Evolutionary conservation across 2,113 vertebrate species (phyloP), one percentile per base, ranked within the genome.

Genomic region (Phocoena sinus): DNA sequence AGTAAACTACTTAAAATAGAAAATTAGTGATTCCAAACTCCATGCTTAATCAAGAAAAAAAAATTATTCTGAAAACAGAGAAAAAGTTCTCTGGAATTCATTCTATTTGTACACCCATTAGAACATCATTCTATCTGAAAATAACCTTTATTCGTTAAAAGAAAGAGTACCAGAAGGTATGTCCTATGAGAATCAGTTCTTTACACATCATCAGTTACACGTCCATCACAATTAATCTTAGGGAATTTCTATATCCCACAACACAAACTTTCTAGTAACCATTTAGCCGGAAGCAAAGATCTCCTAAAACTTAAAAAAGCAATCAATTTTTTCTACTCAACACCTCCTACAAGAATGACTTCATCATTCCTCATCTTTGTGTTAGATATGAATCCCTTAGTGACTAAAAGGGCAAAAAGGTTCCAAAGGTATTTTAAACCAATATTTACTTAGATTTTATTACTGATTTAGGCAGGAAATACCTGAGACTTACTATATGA

Each of bases 401-500:
- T 89, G 60, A 93, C 63, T 65, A 8, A 79, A 87, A 62, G 11
- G 70, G 38, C 25, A 41, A 90, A 91, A 71, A 38, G 4, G 9
- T 80, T 77, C 53, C 62, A 85, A 92, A 94, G 58, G 82, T 60
- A 86, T 93, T 83, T 95, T 89, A 70, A 95, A 92, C n/a, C 36
- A 95, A 33, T 62, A 71, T 73, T 92, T 98, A 50, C 89, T 94
- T 79, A 94, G 50, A 74, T 96, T 97, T 97, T 87, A 95, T 87
- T 90, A 97, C 71, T 97, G 89, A 94, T 85, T 87, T 65, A 95
- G 38, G 70, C 74, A 97, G 95, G 96, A 97, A 97, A 97, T 96
- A 93, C 63, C 88, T 47, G 18, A 96, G 81, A 95, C 58, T 89
- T 53, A 83, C 26, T 53, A 74, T 65, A 80, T 56, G 47, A 95